A percentile compares a stretch with the other conserved stretches of the same genome.
Conservation (phyloP, 2,113 vertebrate genomes). For the Trematocara unimaculatum region DNA sequence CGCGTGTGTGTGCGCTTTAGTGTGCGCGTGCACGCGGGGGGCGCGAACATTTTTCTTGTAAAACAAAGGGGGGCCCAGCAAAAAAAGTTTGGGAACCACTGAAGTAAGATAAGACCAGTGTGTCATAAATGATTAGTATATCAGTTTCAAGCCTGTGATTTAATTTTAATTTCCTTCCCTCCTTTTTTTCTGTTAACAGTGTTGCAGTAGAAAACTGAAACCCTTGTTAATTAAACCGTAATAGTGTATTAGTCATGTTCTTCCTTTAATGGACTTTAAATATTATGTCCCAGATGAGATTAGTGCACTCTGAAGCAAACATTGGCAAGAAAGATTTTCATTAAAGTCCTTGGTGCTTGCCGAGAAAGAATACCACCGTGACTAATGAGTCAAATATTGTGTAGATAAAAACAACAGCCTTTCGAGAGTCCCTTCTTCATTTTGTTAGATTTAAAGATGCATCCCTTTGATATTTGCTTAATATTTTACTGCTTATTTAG, state of each 20-base stretch:
- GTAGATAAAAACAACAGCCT: neutral
- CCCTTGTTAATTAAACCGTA: neutral
- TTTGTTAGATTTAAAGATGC: neutral
- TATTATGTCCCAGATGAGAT: conserved; percentile 14
- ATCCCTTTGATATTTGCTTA: neutral
- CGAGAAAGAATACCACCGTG: neutral
- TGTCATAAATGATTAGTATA: neutral
- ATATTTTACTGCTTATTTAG: neutral
- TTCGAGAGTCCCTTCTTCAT: neutral
- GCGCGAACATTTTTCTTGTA: too few species aligned
- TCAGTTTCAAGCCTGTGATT: neutral
- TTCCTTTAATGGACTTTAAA: neutral
- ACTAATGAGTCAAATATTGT: neutral
- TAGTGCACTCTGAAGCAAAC: neutral
- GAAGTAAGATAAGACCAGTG: neutral
- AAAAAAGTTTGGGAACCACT: too few species aligned
- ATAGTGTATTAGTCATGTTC: neutral
- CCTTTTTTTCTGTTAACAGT: neutral
- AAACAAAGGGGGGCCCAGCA: too few species aligned
- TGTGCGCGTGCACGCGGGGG: too few species aligned
- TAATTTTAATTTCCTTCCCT: neutral
- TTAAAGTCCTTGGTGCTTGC: neutral
- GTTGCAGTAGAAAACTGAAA: neutral
- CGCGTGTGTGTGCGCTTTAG: too few species aligned
- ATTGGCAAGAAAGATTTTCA: conserved; percentile 11